A percentile compares a stretch with the other conserved stretches of the same genome.
Evolutionary conservation across 2,113 vertebrate species (phyloP).

Genomic region (Origma solitaria): DNA sequence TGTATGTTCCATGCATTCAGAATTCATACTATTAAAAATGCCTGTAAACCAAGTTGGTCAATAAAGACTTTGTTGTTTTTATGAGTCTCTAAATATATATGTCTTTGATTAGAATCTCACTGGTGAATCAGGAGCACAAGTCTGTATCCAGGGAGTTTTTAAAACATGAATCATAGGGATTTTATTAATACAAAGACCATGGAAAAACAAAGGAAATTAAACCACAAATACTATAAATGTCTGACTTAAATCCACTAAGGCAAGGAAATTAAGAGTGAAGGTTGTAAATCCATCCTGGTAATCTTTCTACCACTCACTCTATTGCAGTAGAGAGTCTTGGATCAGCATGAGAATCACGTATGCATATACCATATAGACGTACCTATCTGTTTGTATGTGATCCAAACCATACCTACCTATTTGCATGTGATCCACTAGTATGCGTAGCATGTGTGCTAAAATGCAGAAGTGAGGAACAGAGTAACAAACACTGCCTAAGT

Average conservation of each 20-base stretch:
- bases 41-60: not conserved
- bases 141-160: conserved; percentile 1
- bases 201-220: conserved; percentile 57
- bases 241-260: conserved; percentile 18
- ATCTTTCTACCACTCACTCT: not conserved
- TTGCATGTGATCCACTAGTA: not conserved
- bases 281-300: conserved; percentile 6
- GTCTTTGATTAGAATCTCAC: conserved; percentile 14
- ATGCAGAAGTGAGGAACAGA: not conserved
- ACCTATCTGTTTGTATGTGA: not conserved
- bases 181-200: conserved; percentile 55
- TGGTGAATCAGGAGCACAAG: not conserved
- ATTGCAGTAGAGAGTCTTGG: not conserved
- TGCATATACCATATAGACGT: not conserved
- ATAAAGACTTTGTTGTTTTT: conserved; percentile 19
- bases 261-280: conserved; percentile 34
- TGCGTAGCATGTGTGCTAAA: not conserved
- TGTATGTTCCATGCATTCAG: not conserved
- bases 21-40: conserved; percentile 3
- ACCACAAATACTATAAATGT: conserved; percentile 39
- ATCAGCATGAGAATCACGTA: not conserved
- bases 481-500: not conserved
- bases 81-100: conserved; percentile 29
- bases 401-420: not conserved
- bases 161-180: conserved; percentile 37